Base-by-base conservation (phyloP, 2,797 vertebrate genomes). In the Emys orbicularis region DNA sequence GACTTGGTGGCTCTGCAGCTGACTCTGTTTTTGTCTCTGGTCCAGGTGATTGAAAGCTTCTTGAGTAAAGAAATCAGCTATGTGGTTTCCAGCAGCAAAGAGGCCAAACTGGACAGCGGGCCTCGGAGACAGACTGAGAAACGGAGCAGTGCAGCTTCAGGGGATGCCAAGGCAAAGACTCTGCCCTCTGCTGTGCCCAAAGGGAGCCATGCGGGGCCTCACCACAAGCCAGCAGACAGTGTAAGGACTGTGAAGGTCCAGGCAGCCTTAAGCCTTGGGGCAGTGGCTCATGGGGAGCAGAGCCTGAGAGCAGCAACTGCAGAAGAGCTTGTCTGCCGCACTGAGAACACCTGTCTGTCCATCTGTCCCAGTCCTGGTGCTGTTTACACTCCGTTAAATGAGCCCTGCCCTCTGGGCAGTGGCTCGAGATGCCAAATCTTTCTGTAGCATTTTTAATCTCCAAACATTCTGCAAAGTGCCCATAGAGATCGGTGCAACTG, bases 51-150 rank as follows among this genome's bases (percentile, higher is more conserved):
- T 0, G 99, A 99, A 97, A 99, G 99, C 97, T 99, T 99, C 96
- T 98, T 99, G n/a, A 99, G 99, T 96, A 99, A 98, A 97, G 99
- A 99, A 96, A 98, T 99, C 85, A 99, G 94, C 92, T 99, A 98
- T 1, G 98, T 99, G 79, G 98, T 99, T 93, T 99, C 99, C 81
- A 99, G 98, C 95, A 98, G 89, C 95, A 98, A 95, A 93, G 99
- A 99, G 81, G 97, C 92, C 9, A 98, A 96, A 79, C 68, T 81
- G 76, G 94, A 87, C 95, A 96, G 96, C 31, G n/a, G 94, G 86
- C 97, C 86, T 27, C 6, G 53, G 81, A 27, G 80, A 81, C 21
- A 0, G 92, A 68, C 84, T 74, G 59, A 89, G 89, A 83, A 52
- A 25, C 29, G 2, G 96, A 97, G 4, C 54, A 65, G 5, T 0